Percentiles rank a stretch among this genome's conserved stretches.
These are phyloP conservation scores for Cryptoblepharus egeriae DNA, from an alignment of 2,797 vertebrate genomes.

Conservation along the genomic window DNA sequence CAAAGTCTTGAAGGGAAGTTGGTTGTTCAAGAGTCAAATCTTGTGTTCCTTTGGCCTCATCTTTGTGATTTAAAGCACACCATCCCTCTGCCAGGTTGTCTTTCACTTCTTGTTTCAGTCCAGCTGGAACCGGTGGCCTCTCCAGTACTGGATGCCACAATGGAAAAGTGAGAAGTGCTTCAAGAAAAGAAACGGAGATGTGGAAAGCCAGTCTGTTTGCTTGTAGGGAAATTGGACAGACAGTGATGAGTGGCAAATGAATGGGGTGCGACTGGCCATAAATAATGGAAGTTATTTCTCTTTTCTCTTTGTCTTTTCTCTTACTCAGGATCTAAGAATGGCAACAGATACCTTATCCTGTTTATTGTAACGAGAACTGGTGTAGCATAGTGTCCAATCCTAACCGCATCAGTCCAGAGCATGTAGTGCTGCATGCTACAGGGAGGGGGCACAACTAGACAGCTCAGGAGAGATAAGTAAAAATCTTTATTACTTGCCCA, in stretches of 20 bases:
- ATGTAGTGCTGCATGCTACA: too few relatives aligned
- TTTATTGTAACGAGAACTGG: too few relatives aligned
- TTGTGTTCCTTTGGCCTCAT: slow-evolving; percentile 2
- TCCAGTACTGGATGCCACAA: background rate
- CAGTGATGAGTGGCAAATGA: background rate
- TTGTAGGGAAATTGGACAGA: background rate
- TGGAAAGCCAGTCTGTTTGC: background rate
- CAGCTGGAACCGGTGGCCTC: background rate
- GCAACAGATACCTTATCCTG: too few relatives aligned
- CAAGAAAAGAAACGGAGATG: background rate
- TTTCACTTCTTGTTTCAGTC: background rate
- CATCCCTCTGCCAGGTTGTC: background rate
- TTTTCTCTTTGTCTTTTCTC: too few relatives aligned
- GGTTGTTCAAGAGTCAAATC: accelerated
- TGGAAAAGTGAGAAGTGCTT: background rate
- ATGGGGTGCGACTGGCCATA: background rate
- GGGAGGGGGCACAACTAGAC: too few relatives aligned
- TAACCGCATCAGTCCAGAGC: too few relatives aligned
- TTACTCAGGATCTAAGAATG: background rate
- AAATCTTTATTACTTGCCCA: too few relatives aligned
- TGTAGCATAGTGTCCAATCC: too few relatives aligned
- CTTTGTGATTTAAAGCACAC: background rate
- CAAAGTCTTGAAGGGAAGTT: accelerated
- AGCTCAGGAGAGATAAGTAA: too few relatives aligned
- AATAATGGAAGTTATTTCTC: background rate